Evolutionary conservation across 1,140 invertebrate species (phyloP).

Genomic region (Episyrphus balteatus): DNA sequence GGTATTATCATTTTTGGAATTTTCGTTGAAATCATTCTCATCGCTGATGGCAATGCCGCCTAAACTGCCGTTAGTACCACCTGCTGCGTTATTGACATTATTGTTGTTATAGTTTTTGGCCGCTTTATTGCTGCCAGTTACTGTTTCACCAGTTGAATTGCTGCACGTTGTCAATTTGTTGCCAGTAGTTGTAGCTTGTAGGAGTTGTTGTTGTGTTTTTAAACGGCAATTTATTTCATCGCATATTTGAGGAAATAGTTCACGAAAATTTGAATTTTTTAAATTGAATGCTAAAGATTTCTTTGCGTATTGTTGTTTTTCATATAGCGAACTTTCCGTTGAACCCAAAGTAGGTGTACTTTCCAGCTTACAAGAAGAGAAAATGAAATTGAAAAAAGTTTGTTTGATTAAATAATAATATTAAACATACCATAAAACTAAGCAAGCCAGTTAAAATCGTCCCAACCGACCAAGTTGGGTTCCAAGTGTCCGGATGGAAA

Average conservation of each 20-base stretch:
- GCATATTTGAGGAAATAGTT: slow-evolving; percentile 33
- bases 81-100: slow-evolving; percentile 3
- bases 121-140: slow-evolving; percentile 6
- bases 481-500: slow-evolving; percentile 98
- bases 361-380: slow-evolving; percentile 46
- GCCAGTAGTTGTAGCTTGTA: background rate
- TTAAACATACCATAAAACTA: slow-evolving; percentile 61
- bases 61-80: slow-evolving; percentile 13
- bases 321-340: slow-evolving; percentile 79
- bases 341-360: slow-evolving; percentile 92
- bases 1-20: slow-evolving; percentile 2
- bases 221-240: slow-evolving; percentile 25
- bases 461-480: slow-evolving; percentile 94
- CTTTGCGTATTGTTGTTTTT: slow-evolving; percentile 76
- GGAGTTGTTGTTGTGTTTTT: slow-evolving; percentile 11
- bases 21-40: slow-evolving; percentile 5
- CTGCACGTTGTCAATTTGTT: background rate
- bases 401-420: background rate
- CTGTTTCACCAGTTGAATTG: background rate
- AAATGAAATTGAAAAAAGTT: background rate
- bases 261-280: slow-evolving; percentile 70
- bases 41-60: background rate
- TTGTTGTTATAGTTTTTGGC: slow-evolving; percentile 3
- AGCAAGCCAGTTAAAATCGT: slow-evolving; percentile 90
- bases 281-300: slow-evolving; percentile 87